Conservation (phyloP, 2,888 invertebrate genomes). For the Hyles lineata region DNA sequence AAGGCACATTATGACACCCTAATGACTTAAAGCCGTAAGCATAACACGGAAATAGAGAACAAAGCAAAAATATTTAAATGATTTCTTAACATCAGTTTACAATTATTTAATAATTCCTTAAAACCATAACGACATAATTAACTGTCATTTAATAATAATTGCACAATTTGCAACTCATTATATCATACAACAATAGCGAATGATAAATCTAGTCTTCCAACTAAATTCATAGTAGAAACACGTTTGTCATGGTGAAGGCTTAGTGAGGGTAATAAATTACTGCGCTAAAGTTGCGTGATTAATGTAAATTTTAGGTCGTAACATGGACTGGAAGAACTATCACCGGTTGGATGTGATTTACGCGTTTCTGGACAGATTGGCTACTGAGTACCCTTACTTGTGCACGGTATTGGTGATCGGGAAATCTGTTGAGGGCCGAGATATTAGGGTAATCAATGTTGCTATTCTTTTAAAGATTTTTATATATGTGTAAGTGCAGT, state of each 20-base stretch:
- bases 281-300: slow-evolving; percentile 16
- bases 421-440: slow-evolving; percentile 68
- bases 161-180: not conserved
- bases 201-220: not conserved
- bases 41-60: not conserved
- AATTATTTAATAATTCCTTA: not conserved
- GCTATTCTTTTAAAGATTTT: not conserved
- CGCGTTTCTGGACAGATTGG: slow-evolving; percentile 66
- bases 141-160: not conserved
- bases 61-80: too few species aligned
- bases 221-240: slow-evolving; percentile 19
- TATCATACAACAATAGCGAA: not conserved
- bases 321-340: slow-evolving; percentile 74
- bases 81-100: not conserved
- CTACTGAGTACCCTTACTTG: slow-evolving; percentile 63
- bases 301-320: slow-evolving; percentile 41
- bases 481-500: not conserved
- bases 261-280: slow-evolving; percentile 26
- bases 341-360: slow-evolving; percentile 72
- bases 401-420: slow-evolving; percentile 70
- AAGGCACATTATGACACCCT: not conserved
- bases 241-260: slow-evolving; percentile 23
- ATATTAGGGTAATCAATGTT: slow-evolving; percentile 64
- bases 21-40: not conserved
- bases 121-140: not conserved